Percentiles rank a stretch among this genome's conserved stretches.
Conservation (phyloP, 2,888 invertebrate genomes). For the Plusia festucae region DNA sequence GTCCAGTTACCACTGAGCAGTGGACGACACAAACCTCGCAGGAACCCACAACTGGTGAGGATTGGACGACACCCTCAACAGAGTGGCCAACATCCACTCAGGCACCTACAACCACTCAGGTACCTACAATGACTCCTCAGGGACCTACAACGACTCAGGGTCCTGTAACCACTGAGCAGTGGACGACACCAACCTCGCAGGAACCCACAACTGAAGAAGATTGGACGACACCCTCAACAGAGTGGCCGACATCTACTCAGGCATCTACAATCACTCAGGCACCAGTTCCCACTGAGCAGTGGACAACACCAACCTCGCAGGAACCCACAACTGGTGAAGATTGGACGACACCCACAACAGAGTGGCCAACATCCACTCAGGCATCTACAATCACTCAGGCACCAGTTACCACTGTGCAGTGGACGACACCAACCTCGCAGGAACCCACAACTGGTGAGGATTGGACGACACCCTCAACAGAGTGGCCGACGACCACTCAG, state of each 20-base stretch:
- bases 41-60: too few relatives aligned
- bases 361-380: neutral
- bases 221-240: neutral
- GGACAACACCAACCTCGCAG: constrained; percentile 1
- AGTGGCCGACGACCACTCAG: constrained; percentile 1
- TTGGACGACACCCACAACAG: too few relatives aligned
- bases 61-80: too few relatives aligned
- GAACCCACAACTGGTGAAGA: too few relatives aligned
- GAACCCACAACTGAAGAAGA: neutral
- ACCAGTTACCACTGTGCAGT: neutral
- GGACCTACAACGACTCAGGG: neutral
- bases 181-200: neutral
- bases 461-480: neutral
- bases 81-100: constrained; percentile 5
- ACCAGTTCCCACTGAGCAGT: neutral
- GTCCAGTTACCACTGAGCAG: neutral
- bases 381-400: too few relatives aligned
- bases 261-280: constrained; percentile 11
- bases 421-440: too few relatives aligned
- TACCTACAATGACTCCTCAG: neutral
- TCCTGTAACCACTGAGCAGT: too few relatives aligned
- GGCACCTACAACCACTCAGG: neutral
- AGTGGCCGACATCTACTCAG: neutral
- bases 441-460: neutral
- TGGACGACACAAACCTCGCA: neutral